Conservation (phyloP, 2,113 vertebrate species). For the Myxocyprinus asiaticus region DNA sequence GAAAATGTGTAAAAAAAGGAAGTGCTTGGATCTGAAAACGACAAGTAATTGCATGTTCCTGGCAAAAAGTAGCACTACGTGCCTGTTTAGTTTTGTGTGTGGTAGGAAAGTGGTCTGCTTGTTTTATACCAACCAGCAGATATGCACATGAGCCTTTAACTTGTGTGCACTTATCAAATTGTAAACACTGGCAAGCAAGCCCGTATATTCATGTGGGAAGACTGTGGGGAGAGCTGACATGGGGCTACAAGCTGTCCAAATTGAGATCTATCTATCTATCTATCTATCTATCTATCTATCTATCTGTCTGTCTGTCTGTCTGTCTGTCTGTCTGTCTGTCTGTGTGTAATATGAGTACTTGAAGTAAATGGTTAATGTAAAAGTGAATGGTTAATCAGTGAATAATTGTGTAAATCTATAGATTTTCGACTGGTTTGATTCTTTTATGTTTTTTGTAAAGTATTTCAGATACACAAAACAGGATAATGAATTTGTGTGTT, state of each 20-base stretch:
- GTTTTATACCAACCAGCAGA: conserved; percentile 59
- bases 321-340: no score
- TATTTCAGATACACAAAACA: no score
- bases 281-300: no score
- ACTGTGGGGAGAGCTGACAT: conserved; percentile 44
- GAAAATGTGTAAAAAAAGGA: conserved; percentile 56
- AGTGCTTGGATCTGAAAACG: conserved; percentile 51
- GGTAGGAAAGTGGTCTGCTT: conserved; percentile 51
- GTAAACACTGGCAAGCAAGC: conserved; percentile 52
- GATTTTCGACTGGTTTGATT: no score
- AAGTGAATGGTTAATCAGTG: no score
- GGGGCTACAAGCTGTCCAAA: neutral
- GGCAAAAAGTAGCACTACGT: conserved; percentile 45
- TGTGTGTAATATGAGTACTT: no score
- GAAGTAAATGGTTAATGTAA: no score
- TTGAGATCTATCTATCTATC: neutral
- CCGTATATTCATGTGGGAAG: conserved; percentile 46
- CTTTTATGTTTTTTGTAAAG: no score
- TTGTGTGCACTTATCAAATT: conserved; percentile 57
- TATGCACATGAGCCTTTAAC: conserved; percentile 54
- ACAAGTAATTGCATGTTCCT: conserved; percentile 64
- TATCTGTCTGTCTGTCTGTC: no score
- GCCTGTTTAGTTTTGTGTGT: conserved; percentile 51
- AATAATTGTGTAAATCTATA: no score
- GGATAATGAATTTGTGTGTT: no score